These are phyloP conservation scores for Emydura subglobosa DNA, from an alignment of 2,113 vertebrate species.

Conservation along the genomic window DNA sequence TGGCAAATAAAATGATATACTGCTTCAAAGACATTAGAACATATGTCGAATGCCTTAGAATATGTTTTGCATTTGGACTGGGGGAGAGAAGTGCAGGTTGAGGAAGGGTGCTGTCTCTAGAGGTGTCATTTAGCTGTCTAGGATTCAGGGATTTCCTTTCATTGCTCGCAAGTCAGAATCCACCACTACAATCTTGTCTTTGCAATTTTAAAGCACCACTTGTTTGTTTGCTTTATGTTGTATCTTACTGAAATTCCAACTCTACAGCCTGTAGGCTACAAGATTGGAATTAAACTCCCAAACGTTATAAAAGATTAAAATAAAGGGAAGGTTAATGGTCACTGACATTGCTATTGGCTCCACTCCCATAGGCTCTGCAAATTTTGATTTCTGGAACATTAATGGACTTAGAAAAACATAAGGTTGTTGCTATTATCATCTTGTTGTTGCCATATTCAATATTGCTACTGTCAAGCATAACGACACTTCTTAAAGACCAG, in stretches of 20 bases:
- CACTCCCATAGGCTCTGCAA: not conserved
- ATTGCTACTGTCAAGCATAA: constrained; percentile 7
- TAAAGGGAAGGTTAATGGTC: constrained; percentile 43
- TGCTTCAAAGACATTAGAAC: not conserved
- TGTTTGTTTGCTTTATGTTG: not conserved
- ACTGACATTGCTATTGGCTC: not conserved
- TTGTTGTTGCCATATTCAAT: not conserved
- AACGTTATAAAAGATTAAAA: constrained; percentile 2
- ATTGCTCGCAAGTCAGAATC: not conserved
- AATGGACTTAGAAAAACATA: not conserved
- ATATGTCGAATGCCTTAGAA: not conserved
- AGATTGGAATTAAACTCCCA: constrained; percentile 16
- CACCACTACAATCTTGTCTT: not conserved
- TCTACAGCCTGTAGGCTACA: not conserved
- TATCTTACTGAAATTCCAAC: not conserved
- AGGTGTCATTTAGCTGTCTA: not conserved
- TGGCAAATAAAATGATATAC: not conserved
- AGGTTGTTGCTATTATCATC: not conserved
- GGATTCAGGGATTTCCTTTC: not conserved
- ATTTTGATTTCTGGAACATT: not conserved
- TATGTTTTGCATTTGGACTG: not conserved
- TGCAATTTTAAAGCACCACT: not conserved
- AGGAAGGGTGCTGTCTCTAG: not conserved
- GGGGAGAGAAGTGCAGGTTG: not conserved
- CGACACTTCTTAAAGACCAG: not conserved